These are phyloP conservation scores for Lamellibrachia satsuma DNA, from an alignment of 2,888 invertebrate genomes.

Conservation along the genomic window DNA sequence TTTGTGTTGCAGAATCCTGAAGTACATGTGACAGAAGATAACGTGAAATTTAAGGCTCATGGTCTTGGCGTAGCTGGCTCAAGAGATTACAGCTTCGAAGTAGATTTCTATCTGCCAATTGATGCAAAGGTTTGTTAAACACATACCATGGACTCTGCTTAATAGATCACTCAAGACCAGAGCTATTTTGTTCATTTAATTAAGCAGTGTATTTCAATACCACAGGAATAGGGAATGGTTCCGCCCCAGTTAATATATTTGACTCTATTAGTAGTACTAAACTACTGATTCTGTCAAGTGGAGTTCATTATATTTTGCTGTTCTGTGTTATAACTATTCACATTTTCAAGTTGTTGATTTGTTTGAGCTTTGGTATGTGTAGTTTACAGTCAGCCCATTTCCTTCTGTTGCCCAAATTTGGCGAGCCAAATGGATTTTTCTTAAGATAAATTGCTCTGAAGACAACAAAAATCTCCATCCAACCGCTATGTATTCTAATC, in stretches of 20 bases:
- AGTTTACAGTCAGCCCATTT: not conserved
- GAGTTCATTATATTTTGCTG: not conserved
- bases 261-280: too few relatives aligned
- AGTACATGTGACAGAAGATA: slow-evolving; percentile 75
- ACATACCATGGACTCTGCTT: not conserved
- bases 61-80: slow-evolving; percentile 82
- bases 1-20: slow-evolving; percentile 71
- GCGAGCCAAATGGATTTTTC: not conserved
- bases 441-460: not conserved
- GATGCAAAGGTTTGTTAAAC: slow-evolving; percentile 67
- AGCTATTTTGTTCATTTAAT: too few relatives aligned
- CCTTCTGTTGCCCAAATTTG: not conserved
- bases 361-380: not conserved
- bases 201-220: too few relatives aligned
- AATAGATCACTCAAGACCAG: not conserved
- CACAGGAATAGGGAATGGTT: too few relatives aligned
- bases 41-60: slow-evolving; percentile 76
- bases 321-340: not conserved
- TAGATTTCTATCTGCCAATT: slow-evolving; percentile 77
- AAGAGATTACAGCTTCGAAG: slow-evolving; percentile 78
- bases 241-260: too few relatives aligned
- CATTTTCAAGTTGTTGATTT: slow-evolving; percentile 37
- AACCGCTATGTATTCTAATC: not conserved
- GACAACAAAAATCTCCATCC: not conserved
- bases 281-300: not conserved